Evolutionary conservation across 2,797 vertebrate species (phyloP).

Genomic region (Sus cebifrons): DNA sequence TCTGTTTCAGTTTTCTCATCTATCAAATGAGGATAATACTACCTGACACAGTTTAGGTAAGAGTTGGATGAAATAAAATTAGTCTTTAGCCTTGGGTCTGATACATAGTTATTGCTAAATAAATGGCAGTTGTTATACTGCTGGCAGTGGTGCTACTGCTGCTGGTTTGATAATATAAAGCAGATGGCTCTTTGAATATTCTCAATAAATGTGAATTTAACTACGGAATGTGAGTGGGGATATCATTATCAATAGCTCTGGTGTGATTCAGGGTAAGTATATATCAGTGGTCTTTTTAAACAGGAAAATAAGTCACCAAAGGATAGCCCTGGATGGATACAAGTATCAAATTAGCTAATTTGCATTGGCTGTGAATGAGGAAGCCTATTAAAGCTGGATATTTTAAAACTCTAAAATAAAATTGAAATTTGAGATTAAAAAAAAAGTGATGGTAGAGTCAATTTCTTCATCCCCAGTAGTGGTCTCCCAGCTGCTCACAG

Average conservation of each 20-base stretch:
- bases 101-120: background rate
- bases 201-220: constrained; percentile 10
- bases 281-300: background rate
- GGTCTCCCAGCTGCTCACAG: background rate
- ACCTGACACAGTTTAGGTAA: background rate
- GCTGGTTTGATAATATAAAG: background rate
- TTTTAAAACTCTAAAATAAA: background rate
- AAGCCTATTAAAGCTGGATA: background rate
- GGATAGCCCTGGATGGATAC: background rate
- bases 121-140: background rate
- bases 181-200: background rate
- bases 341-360: background rate
- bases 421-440: background rate
- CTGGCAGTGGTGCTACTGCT: background rate
- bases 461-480: background rate
- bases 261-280: background rate
- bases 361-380: constrained; percentile 42
- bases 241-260: background rate
- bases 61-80: background rate
- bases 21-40: background rate
- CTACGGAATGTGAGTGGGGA: background rate
- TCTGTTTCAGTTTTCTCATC: background rate
- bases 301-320: constrained; percentile 6
- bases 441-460: background rate
- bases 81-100: background rate